These are phyloP conservation scores for Ahaetulla prasina DNA, from an alignment of 2,113 vertebrate genomes.

Conservation along the genomic window DNA sequence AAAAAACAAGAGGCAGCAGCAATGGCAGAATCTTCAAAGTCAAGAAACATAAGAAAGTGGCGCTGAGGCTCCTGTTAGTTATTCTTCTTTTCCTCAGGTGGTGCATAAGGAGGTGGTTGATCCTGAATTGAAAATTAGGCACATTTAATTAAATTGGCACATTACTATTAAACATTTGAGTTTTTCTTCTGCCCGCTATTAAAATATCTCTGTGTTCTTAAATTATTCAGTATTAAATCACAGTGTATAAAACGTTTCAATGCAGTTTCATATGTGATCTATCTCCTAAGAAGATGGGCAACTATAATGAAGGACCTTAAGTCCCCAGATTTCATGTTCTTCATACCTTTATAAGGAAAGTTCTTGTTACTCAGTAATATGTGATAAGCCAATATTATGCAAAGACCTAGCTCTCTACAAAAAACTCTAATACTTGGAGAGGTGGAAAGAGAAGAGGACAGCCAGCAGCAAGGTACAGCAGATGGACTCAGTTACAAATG, in stretches of 20 bases:
- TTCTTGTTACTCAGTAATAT: neutral
- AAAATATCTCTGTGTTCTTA: neutral
- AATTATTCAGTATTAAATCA: neutral
- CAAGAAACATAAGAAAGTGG: slow-evolving; percentile 20
- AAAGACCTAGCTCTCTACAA: neutral
- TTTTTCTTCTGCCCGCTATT: neutral
- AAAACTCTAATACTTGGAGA: neutral
- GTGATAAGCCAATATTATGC: neutral
- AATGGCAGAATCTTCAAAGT: slow-evolving; percentile 38
- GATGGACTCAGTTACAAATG: neutral
- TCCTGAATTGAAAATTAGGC: slow-evolving; percentile 62
- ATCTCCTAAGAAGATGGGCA: neutral
- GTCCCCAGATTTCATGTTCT: neutral
- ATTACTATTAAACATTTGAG: neutral
- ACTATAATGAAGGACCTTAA: neutral
- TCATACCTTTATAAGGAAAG: neutral
- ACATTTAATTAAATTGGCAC: slow-evolving; percentile 4
- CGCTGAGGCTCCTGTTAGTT: slow-evolving; percentile 59
- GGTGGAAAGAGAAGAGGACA: neutral
- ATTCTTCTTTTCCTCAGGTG: slow-evolving; percentile 78
- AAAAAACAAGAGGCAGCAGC: slow-evolving; percentile 18
- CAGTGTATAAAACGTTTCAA: neutral
- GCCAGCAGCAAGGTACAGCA: neutral
- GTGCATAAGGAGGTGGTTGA: slow-evolving; percentile 77
- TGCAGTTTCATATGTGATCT: neutral